Percentiles rank a stretch among this genome's conserved stretches.
phyloP scores from a whole-genome alignment of 2,888 invertebrate genomes.

The Chelonus formosanus region DNA sequence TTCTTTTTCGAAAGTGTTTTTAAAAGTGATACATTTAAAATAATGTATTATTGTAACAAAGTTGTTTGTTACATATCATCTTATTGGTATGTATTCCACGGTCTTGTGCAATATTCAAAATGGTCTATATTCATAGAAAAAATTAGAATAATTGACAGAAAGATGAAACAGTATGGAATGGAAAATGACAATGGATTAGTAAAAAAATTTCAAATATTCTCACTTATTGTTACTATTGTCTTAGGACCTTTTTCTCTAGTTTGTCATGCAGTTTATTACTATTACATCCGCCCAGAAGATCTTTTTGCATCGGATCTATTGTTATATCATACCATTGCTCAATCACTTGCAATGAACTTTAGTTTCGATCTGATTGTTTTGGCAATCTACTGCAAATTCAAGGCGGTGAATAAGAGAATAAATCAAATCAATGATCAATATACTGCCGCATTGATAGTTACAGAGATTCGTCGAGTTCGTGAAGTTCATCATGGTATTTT shows the following conservation, averaged over 20 bases:
- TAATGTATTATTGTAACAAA: constrained; percentile 55
- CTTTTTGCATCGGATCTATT: constrained; percentile 53
- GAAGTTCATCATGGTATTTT: constrained; percentile 47
- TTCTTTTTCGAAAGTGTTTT: constrained; percentile 49
- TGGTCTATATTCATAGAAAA: constrained; percentile 50
- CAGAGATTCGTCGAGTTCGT: constrained; percentile 48
- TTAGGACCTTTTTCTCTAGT: constrained; percentile 48
- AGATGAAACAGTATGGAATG: constrained; percentile 41
- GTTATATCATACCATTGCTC: constrained; percentile 52
- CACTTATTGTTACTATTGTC: constrained; percentile 37
- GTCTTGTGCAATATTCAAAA: constrained; percentile 46
- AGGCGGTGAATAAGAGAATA: constrained; percentile 46
- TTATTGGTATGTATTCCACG: constrained; percentile 52
- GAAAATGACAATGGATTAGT: constrained; percentile 39
- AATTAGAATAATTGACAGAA: constrained; percentile 44
- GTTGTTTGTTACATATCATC: constrained; percentile 48
- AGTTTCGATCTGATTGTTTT: constrained; percentile 49
- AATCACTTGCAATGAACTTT: constrained; percentile 49
- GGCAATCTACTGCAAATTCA: constrained; percentile 46
- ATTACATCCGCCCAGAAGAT: constrained; percentile 46
- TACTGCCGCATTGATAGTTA: constrained; percentile 41
- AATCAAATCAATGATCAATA: constrained; percentile 38
- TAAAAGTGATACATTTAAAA: constrained; percentile 52
- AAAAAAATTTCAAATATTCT: constrained; percentile 42
- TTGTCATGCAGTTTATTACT: constrained; percentile 50